Base-by-base conservation (phyloP, 2,888 invertebrate genomes). In the Sphaeridia pumilis region DNA sequence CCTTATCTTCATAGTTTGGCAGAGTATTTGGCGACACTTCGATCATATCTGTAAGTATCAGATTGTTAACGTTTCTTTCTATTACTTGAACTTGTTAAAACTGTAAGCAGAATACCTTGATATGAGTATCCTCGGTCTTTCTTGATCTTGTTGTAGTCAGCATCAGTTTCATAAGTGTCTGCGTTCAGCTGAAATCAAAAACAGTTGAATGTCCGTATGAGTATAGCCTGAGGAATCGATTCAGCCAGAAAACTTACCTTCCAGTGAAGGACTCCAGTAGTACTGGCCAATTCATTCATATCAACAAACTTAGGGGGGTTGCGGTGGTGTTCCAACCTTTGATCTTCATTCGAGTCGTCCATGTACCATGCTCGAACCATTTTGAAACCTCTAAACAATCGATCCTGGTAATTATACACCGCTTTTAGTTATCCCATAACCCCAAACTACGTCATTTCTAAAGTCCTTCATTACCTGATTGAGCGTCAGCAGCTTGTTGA, bases 291-390 rank as follows among this genome's bases (percentile, higher is more conserved):
- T 53, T 84, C 77, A 0, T 82, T 76, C 0, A 87, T 61, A 1
- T 76, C 71, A 22, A 94, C 61, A 64, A 76, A 84, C 67, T 81
- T 71, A 2, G 84, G 84, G 1, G 93, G 93, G 64, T 77, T 76
- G 49, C 76, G 76, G 64, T 90, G 87, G 68, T 93, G 89, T 67
- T 88, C 84, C 59, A 82, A 69, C 27, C 88, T 78, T 71, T 89
- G 90, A 70, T 94, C 89, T 14, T 51, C 54, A 3, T 22, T 21
- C 41, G 75, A 75, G 63, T 74, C 72, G 63, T 82, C 81, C 87
- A 88, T 89, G 67, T 78, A 87, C 89, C 93, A 94, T 14, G 81
- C 83, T 66, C 78, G 77, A 26, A 92, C 90, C 93, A 93, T 92
- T n/a, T n/a, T n/a, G n/a, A n/a, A n/a, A n/a, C n/a, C n/a, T n/a